phyloP scores from a whole-genome alignment of 1,140 invertebrate species.

The Listronotus oregonensis region DNA sequence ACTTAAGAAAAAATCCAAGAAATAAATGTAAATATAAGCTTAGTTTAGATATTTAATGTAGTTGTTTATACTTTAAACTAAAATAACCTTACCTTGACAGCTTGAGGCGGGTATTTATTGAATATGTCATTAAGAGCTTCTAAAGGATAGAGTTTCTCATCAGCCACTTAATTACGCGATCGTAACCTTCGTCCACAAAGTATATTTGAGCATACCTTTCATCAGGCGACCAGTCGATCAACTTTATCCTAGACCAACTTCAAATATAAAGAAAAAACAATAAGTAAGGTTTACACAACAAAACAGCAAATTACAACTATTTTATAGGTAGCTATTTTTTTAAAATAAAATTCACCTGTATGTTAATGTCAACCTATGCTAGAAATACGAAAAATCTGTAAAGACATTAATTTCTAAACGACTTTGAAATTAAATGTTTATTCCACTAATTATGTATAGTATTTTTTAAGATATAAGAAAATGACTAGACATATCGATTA shows the following conservation, averaged over 20 bases:
- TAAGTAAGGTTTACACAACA: no score
- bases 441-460: no score
- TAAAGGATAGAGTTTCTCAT: constrained; percentile 51
- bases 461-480: no score
- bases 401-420: no score
- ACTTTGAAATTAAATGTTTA: no score
- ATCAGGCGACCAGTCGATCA: constrained; percentile 47
- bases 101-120: constrained; percentile 57
- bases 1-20: background rate
- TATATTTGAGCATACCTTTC: constrained; percentile 50
- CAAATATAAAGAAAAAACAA: constrained; percentile 6
- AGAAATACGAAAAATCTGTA: no score
- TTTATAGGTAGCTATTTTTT: no score
- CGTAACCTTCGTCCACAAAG: constrained; percentile 58
- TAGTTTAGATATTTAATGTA: no score
- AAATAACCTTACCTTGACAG: constrained; percentile 56
- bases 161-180: constrained; percentile 47
- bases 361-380: no score
- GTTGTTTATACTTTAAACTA: background rate
- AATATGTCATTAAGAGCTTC: constrained; percentile 52
- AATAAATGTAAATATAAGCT: background rate
- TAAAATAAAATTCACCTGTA: no score
- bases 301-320: no score
- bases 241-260: constrained; percentile 50
- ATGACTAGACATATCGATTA: no score